A percentile compares a stretch with the other conserved stretches of the same genome.
phyloP scores from a whole-genome alignment of 1,140 invertebrate species.

The Monochamus saltuarius region DNA sequence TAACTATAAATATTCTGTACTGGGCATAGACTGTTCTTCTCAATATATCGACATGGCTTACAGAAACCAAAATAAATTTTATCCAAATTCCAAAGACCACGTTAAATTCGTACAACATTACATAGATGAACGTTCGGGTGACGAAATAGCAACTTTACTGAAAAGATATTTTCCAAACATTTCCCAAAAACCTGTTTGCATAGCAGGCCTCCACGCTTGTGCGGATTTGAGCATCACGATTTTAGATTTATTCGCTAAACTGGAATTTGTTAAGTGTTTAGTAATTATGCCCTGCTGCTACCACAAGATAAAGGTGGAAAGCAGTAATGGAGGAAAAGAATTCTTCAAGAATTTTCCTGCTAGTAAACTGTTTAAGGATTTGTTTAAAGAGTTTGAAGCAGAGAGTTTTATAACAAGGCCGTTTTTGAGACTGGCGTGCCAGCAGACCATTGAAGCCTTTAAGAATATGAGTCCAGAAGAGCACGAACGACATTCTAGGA shows the following conservation, averaged over 20 bases:
- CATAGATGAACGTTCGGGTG: slow-evolving; percentile 56
- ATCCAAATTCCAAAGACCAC: slow-evolving; percentile 53
- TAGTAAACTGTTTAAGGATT: slow-evolving; percentile 54
- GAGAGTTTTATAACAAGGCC: slow-evolving; percentile 57
- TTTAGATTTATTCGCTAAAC: slow-evolving; percentile 68
- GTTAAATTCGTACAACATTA: slow-evolving; percentile 63
- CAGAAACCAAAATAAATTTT: slow-evolving; percentile 60
- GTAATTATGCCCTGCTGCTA: slow-evolving; percentile 85
- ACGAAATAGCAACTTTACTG: slow-evolving; percentile 53
- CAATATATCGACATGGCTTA: slow-evolving; percentile 64
- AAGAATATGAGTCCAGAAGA: slow-evolving; percentile 49
- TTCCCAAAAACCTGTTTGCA: slow-evolving; percentile 48
- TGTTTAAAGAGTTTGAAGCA: slow-evolving; percentile 45
- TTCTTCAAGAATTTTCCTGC: slow-evolving; percentile 66
- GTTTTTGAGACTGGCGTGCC: slow-evolving; percentile 69
- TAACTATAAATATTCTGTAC: slow-evolving; percentile 63
- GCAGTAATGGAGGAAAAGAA: slow-evolving; percentile 31
- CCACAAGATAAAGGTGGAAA: slow-evolving; percentile 55
- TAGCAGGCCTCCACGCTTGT: slow-evolving; percentile 80
- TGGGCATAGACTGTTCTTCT: slow-evolving; percentile 71
- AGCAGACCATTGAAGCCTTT: slow-evolving; percentile 55
- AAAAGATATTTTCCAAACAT: slow-evolving; percentile 49
- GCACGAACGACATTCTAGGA: slow-evolving; percentile 56
- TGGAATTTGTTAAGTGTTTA: slow-evolving; percentile 60
- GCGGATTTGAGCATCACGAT: slow-evolving; percentile 76